phyloP scores from a whole-genome alignment of 2,888 invertebrate genomes.

The Antheraea yamamai region DNA sequence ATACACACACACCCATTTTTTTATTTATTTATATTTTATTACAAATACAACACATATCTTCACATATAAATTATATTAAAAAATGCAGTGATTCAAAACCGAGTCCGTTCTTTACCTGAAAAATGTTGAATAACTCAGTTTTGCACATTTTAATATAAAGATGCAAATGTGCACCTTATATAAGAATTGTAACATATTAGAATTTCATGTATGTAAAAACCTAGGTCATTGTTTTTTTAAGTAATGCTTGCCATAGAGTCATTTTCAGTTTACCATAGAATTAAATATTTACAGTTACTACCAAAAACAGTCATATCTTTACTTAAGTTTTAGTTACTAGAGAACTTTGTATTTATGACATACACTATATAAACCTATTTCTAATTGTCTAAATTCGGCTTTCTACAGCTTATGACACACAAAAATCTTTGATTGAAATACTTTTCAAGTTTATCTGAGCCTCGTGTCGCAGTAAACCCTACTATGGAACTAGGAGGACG shows the following conservation, averaged over 20 bases:
- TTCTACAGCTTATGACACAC: not conserved
- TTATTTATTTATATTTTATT: no score
- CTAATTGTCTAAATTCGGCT: not conserved
- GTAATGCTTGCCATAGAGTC: not conserved
- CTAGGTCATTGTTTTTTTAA: not conserved
- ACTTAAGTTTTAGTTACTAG: not conserved
- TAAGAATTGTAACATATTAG: not conserved
- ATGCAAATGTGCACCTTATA: not conserved
- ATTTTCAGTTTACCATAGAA: not conserved
- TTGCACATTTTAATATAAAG: not conserved
- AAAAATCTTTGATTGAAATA: not conserved
- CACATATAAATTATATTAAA: not conserved
- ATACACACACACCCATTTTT: no score
- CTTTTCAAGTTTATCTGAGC: no score
- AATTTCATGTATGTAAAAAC: not conserved
- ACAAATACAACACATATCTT: no score
- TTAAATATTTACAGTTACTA: not conserved
- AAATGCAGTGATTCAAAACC: not conserved
- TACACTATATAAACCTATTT: not conserved
- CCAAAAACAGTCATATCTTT: not conserved
- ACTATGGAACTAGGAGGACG: not conserved
- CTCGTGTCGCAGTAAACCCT: no score
- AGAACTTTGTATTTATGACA: not conserved
- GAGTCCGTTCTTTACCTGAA: not conserved
- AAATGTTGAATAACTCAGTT: not conserved